These are phyloP conservation scores for Tragelaphus strepsiceros DNA, from an alignment of 2,113 vertebrate species.

Conservation along the genomic window DNA sequence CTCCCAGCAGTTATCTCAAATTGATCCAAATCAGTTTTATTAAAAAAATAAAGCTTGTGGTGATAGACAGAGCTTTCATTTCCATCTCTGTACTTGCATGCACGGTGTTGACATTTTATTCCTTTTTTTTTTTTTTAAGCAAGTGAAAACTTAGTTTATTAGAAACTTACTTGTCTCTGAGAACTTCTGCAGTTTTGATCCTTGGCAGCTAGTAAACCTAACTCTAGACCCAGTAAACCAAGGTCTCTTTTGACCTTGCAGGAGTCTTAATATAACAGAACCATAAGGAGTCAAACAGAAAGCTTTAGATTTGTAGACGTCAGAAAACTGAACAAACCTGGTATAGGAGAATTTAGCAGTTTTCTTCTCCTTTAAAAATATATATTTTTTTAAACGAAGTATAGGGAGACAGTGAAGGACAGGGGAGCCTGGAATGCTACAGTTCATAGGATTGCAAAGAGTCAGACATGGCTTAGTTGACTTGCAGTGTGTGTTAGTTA, in stretches of 20 bases:
- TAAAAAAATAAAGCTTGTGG: background rate
- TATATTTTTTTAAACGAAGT: background rate
- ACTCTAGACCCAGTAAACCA: background rate
- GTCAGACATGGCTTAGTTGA: background rate
- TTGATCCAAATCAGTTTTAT: constrained; percentile 49
- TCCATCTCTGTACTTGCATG: background rate
- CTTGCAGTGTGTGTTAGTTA: background rate
- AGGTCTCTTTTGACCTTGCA: background rate
- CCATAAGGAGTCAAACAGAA: background rate
- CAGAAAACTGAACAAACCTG: background rate
- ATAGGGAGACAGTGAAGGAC: background rate
- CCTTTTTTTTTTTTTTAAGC: background rate
- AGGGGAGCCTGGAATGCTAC: background rate
- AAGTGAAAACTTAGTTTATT: background rate
- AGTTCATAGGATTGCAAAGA: background rate
- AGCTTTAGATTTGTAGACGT: background rate
- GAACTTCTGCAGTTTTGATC: background rate
- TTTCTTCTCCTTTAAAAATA: background rate
- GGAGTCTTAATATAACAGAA: background rate
- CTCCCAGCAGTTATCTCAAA: background rate
- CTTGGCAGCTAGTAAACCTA: background rate
- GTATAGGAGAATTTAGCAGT: background rate
- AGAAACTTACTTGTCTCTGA: background rate
- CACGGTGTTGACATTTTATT: background rate
- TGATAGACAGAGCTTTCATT: constrained; percentile 19